Evolutionary conservation across 2,797 vertebrate genomes (phyloP).

Genomic region (Sardinella longiceps): DNA sequence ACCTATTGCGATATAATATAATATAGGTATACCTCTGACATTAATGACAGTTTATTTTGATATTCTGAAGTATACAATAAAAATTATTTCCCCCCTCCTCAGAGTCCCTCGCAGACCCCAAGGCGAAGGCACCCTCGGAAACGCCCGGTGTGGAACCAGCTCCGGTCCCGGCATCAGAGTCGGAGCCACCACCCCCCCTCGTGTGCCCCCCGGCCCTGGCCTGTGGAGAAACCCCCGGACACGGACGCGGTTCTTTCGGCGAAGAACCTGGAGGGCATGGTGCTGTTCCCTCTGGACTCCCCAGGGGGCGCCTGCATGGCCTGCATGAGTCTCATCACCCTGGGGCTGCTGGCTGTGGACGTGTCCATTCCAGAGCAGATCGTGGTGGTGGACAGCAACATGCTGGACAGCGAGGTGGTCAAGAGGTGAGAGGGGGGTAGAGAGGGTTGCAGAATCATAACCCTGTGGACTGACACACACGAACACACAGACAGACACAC

Average conservation of each 20-base stretch:
- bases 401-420: slow-evolving; percentile 88
- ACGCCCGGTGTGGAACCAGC: neutral
- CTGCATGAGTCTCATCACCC: slow-evolving; percentile 81
- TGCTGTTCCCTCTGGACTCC: slow-evolving; percentile 81
- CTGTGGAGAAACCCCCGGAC: neutral
- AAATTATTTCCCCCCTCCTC: too few species aligned
- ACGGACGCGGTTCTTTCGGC: slow-evolving; percentile 26
- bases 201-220: too few species aligned
- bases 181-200: too few species aligned
- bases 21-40: too few species aligned
- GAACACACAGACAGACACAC: neutral
- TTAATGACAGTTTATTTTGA: too few species aligned
- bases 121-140: neutral
- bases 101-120: neutral
- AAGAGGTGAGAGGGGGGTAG: slow-evolving; percentile 76
- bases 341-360: slow-evolving; percentile 83
- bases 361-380: slow-evolving; percentile 91
- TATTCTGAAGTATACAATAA: too few species aligned
- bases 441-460: too few species aligned
- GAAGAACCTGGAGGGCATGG: slow-evolving; percentile 67
- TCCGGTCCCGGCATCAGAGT: neutral
- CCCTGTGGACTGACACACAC: neutral
- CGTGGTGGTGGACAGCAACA: slow-evolving; percentile 90
- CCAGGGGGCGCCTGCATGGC: slow-evolving; percentile 83
- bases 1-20: too few species aligned